These are phyloP conservation scores for Caenorhabditis auriculariae DNA, from an alignment of 2,888 invertebrate genomes.

Conservation along the genomic window DNA sequence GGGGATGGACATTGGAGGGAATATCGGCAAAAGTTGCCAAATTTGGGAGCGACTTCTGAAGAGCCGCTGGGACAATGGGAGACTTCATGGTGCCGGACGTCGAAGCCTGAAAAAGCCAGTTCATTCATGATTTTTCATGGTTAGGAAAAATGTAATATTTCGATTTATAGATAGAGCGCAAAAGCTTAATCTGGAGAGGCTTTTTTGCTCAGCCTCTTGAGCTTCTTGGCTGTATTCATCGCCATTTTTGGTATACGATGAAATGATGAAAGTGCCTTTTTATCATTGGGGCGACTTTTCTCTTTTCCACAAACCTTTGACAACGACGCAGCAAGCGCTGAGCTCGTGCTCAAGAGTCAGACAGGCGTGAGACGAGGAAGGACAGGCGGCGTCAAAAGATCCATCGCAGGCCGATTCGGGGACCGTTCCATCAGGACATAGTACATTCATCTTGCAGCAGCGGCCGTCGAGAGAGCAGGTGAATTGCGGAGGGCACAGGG, in stretches of 20 bases:
- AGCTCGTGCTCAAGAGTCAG: conserved; percentile 11
- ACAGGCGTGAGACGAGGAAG: conserved; percentile 42
- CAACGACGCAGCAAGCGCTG: conserved; percentile 20
- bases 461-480: conserved; percentile 39
- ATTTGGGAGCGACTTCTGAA: conserved; percentile 33
- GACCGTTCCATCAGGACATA: conserved; percentile 44
- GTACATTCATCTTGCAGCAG: conserved; percentile 36
- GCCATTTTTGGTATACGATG: no score
- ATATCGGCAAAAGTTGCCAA: conserved; percentile 40
- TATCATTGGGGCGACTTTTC: no score
- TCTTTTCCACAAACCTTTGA: neutral
- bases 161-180: no score
- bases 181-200: no score
- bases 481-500: conserved; percentile 44
- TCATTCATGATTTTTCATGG: no score
- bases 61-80: conserved; percentile 34
- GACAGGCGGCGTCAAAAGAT: conserved; percentile 26
- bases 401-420: conserved; percentile 39
- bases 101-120: no score
- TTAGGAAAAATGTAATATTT: no score
- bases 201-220: no score
- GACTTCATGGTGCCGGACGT: no score
- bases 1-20: conserved; percentile 51
- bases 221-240: no score
- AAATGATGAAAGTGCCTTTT: no score